Evolutionary conservation across 2,113 vertebrate genomes (phyloP).

Genomic region (Podarcis raffonei): DNA sequence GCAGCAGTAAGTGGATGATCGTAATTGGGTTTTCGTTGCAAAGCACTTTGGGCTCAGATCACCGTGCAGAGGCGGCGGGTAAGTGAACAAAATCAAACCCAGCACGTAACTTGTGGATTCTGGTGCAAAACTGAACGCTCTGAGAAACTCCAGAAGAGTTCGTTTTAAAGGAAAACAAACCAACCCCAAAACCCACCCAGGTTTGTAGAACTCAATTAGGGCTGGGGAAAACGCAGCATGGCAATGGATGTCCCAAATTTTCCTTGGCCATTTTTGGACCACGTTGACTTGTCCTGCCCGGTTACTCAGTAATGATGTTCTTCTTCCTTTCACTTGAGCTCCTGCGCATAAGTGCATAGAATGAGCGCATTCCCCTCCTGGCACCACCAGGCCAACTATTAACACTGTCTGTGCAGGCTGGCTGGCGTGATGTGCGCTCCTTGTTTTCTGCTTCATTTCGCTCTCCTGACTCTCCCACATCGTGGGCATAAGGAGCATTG

Average conservation of each 20-base stretch:
- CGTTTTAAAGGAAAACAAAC: too few species aligned
- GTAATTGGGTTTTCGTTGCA: too few species aligned
- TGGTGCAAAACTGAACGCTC: neutral
- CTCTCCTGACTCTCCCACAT: neutral
- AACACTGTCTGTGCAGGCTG: neutral
- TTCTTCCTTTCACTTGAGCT: neutral
- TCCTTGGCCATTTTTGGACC: neutral
- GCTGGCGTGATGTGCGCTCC: neutral
- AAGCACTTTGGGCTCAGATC: too few species aligned
- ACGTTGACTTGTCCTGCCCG: neutral
- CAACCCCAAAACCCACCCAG: too few species aligned
- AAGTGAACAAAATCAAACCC: neutral
- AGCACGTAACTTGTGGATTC: neutral
- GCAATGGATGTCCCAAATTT: too few species aligned
- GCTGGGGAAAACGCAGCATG: neutral
- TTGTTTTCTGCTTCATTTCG: neutral
- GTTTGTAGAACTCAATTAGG: neutral
- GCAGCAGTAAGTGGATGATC: too few species aligned
- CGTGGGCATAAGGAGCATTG: neutral
- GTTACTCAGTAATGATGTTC: neutral
- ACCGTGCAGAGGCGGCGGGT: too few species aligned
- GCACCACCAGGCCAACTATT: neutral
- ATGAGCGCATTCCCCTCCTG: neutral
- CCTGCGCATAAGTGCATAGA: neutral
- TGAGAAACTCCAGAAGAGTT: neutral